Conservation (phyloP, 92 coral and sea anemone genomes). For the Siderastrea siderea region DNA sequence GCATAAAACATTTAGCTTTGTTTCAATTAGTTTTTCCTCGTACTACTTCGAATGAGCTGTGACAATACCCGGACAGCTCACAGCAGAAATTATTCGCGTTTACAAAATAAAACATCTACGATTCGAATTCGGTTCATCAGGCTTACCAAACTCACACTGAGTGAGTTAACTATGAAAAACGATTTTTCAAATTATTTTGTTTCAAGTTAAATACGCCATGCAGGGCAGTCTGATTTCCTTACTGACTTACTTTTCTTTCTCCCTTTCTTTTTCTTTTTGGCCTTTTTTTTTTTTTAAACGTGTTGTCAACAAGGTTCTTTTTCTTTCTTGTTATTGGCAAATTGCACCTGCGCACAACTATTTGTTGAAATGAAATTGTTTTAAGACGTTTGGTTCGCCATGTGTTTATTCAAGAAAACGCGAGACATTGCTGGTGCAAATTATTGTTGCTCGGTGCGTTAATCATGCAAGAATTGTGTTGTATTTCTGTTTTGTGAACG, state of each 20-base stretch:
- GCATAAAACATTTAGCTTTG: not conserved
- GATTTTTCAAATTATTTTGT: not conserved
- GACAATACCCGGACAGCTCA: not conserved
- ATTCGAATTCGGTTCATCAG: too few species aligned
- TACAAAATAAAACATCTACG: not conserved
- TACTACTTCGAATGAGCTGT: too few species aligned
- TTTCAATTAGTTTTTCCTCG: not conserved
- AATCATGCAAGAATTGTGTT: not conserved
- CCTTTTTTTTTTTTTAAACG: not conserved
- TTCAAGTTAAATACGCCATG: too few species aligned
- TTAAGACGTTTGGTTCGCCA: slow-evolving; percentile 9
- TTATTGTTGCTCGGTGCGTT: not conserved
- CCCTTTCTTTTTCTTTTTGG: not conserved
- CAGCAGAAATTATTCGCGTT: not conserved
- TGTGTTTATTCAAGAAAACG: slow-evolving; percentile 8
- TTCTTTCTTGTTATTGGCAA: not conserved
- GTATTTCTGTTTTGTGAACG: not conserved
- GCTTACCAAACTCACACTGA: not conserved
- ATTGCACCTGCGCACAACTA: slow-evolving; percentile 31
- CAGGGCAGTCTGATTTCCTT: too few species aligned
- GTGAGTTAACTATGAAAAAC: not conserved
- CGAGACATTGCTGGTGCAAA: slow-evolving; percentile 2
- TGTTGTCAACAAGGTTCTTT: not conserved
- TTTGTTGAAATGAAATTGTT: slow-evolving; percentile 16
- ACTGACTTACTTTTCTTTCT: too few species aligned